A percentile compares a stretch with the other conserved stretches of the same genome.
These are phyloP conservation scores for Rhabdophis nuchalis DNA, from an alignment of 2,797 vertebrate genomes.

Conservation along the genomic window DNA sequence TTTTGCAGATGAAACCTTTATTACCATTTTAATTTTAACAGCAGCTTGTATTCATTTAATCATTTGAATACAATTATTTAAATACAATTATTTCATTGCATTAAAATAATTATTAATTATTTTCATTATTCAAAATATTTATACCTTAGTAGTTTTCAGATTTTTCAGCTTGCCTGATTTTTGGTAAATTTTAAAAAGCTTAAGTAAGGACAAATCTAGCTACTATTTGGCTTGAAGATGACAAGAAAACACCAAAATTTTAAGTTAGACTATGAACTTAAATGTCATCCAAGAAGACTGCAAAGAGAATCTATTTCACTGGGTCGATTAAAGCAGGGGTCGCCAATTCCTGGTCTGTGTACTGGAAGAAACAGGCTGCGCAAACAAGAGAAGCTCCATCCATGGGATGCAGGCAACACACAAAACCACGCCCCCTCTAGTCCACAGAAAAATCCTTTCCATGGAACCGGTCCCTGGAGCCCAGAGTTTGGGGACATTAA, in stretches of 20 bases:
- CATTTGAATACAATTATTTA: no score
- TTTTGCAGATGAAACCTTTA: neutral
- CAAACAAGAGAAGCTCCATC: neutral
- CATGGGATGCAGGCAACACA: neutral
- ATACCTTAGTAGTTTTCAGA: neutral
- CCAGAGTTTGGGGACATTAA: neutral
- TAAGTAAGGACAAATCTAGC: neutral
- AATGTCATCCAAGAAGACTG: neutral
- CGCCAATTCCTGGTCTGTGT: rapidly evolving
- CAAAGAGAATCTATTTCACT: neutral
- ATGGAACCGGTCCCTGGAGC: neutral
- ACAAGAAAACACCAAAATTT: neutral
- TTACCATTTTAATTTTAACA: neutral
- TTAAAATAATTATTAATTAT: neutral
- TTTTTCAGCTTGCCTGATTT: neutral
- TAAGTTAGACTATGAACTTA: neutral
- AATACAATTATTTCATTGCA: no score
- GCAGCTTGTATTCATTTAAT: neutral
- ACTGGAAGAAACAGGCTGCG: neutral
- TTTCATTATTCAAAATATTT: neutral
- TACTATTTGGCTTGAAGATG: neutral
- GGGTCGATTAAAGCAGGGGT: neutral
- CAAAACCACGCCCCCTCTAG: neutral
- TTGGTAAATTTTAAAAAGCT: neutral
- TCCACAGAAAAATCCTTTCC: neutral